These are phyloP conservation scores for Tenodera sinensis DNA, from an alignment of 2,888 invertebrate species.

Conservation along the genomic window DNA sequence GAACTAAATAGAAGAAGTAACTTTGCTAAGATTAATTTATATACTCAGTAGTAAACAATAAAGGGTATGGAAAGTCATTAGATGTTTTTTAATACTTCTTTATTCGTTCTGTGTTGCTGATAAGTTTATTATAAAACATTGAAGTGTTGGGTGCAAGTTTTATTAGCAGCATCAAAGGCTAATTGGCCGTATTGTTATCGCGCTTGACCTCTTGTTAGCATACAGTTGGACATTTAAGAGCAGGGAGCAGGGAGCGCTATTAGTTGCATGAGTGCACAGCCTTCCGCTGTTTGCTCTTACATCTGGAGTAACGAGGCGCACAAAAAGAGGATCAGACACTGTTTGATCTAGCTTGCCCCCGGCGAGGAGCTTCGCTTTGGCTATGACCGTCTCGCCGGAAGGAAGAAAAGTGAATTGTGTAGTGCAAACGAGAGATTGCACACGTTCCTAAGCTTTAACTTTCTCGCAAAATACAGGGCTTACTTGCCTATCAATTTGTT, in stretches of 20 bases:
- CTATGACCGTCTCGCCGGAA: neutral
- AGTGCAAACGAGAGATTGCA: neutral
- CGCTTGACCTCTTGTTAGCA: neutral
- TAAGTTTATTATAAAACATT: no score
- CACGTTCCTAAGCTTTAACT: neutral
- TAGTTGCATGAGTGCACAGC: neutral
- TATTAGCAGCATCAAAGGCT: neutral
- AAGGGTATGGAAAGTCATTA: no score
- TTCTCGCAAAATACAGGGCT: no score
- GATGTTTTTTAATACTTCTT: no score
- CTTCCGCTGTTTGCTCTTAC: neutral
- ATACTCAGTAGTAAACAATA: no score
- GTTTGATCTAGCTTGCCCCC: neutral
- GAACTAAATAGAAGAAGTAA: no score
- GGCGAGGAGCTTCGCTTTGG: neutral
- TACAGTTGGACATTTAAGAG: neutral
- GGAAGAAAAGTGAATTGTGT: neutral
- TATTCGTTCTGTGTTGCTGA: no score
- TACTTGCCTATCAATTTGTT: no score
- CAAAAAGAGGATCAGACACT: neutral
- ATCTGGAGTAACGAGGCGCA: neutral
- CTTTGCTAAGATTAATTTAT: no score
- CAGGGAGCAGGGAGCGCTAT: neutral
- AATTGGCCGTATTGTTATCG: neutral
- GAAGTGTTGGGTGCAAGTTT: no score